These are phyloP conservation scores for Dicyrtoma fusca DNA, from an alignment of 2,888 invertebrate genomes.

Conservation along the genomic window DNA sequence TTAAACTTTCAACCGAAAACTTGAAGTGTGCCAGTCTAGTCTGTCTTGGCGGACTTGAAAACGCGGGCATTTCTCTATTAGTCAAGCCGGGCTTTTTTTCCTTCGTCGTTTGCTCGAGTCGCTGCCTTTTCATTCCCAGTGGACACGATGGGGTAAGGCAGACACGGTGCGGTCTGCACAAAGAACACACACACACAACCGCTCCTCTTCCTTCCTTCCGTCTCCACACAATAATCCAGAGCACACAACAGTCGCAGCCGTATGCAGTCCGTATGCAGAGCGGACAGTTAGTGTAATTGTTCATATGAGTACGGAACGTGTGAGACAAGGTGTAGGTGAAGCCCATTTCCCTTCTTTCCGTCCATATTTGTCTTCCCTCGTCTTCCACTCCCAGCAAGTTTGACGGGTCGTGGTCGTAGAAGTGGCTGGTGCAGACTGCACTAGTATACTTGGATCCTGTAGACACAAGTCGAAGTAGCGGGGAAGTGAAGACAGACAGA, in stretches of 20 bases:
- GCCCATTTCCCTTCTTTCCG: too few relatives aligned
- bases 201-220: background rate
- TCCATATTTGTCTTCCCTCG: too few relatives aligned
- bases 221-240: background rate
- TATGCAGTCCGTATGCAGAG: too few relatives aligned
- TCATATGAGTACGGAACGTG: background rate
- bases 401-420: too few relatives aligned
- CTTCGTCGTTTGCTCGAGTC: slow-evolving; percentile 14
- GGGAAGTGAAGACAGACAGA: too few relatives aligned
- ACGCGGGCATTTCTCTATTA: slow-evolving; percentile 19
- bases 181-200: slow-evolving; percentile 17
- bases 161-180: slow-evolving; percentile 23
- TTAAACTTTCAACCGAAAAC: too few relatives aligned
- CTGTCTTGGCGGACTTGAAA: slow-evolving; percentile 5
- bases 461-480: too few relatives aligned
- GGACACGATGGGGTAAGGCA: slow-evolving; percentile 31
- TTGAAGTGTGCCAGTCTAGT: slow-evolving; percentile 14
- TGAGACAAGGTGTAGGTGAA: too few relatives aligned
- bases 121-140: slow-evolving; percentile 21
- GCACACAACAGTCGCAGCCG: too few relatives aligned
- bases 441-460: too few relatives aligned
- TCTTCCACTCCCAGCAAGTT: too few relatives aligned
- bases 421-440: too few relatives aligned
- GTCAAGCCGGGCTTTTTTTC: slow-evolving; percentile 15
- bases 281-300: background rate